A percentile compares a stretch with the other conserved stretches of the same genome.
Evolutionary conservation across 2,888 invertebrate genomes (phyloP).

Genomic region (Epistrophella euchroma): DNA sequence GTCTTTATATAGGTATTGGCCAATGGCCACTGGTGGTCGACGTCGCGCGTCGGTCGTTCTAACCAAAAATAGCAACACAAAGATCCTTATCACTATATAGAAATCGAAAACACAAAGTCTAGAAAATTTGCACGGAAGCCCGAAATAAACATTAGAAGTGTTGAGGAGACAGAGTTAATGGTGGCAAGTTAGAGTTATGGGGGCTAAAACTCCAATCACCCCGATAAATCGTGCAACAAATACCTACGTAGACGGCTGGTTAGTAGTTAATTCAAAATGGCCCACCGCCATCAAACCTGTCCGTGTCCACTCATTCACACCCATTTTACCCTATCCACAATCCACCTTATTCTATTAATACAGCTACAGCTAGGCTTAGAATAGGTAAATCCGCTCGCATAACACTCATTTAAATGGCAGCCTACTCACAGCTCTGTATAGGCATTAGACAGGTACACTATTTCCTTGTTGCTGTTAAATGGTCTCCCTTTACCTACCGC

Average conservation of each 20-base stretch:
- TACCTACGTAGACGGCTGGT: slow-evolving; percentile 40
- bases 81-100: slow-evolving; percentile 46
- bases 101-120: slow-evolving; percentile 53
- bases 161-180: slow-evolving; percentile 10
- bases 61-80: slow-evolving; percentile 61
- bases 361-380: slow-evolving; percentile 29
- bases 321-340: neutral
- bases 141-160: slow-evolving; percentile 52
- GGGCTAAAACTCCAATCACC: slow-evolving; percentile 25
- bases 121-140: slow-evolving; percentile 59
- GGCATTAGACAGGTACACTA: slow-evolving; percentile 47
- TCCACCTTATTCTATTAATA: neutral
- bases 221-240: slow-evolving; percentile 59
- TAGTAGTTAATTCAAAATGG: slow-evolving; percentile 58
- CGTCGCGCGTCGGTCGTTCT: neutral
- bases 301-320: slow-evolving; percentile 5
- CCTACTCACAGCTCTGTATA: slow-evolving; percentile 43
- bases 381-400: slow-evolving; percentile 39
- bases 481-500: slow-evolving; percentile 66
- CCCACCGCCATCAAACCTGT: slow-evolving; percentile 9
- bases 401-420: slow-evolving; percentile 51
- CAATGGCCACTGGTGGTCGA: slow-evolving; percentile 16
- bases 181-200: slow-evolving; percentile 1
- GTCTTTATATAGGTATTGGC: neutral
- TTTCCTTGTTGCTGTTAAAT: slow-evolving; percentile 74